Evolutionary conservation across 2,113 vertebrate species (phyloP), one percentile per base, ranked within the genome.

Genomic region (Tenebrosternarchus preto): DNA sequence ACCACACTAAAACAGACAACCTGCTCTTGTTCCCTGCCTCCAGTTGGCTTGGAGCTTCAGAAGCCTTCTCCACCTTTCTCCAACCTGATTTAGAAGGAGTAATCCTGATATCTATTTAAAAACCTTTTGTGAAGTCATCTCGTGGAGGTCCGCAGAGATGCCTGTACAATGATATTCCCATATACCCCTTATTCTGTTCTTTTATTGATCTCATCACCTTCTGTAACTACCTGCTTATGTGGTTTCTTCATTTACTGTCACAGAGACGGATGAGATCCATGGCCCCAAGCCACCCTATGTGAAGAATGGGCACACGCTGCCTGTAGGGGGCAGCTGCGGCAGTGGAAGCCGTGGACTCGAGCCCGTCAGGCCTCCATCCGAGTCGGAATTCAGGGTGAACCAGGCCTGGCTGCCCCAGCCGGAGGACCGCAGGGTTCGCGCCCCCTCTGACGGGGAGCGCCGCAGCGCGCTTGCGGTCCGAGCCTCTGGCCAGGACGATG

Each of bases 251-350:
- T 67, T 9, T 80, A 12, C 31, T 67, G 68, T 78, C 82, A 63
- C 84, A 95, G 95, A 91, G 82, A 87, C 81, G 73, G 94, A 93
- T 43, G 94, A 96, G 5, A n/a, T 88, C 7, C 94, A 93, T 39
- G 94, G 92, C 84, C 64, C 89, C 77, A 94, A 91, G 88, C 92
- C 91, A 0, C 77, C 88, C 2, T 87, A 92, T 0, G 88, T 98
- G 85, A 98, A 98, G 89, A 98, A 98, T n/a, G 97, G 97, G 80
- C 97, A 98, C 80, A 98, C 96, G 0, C 82, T 93, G 27, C 95
- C 95, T 17, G 80, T 93, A 20, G 89, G 84, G 9, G 15, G 76
- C 0, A 85, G 88, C 17, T 81, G 80, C 0, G 85, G 87, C 12
- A 86, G 86, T 9, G 78, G 88, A 19, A 84, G 81, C 33, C 50